Evolutionary conservation across 2,113 vertebrate genomes (phyloP).

Genomic region (Vidua macroura): DNA sequence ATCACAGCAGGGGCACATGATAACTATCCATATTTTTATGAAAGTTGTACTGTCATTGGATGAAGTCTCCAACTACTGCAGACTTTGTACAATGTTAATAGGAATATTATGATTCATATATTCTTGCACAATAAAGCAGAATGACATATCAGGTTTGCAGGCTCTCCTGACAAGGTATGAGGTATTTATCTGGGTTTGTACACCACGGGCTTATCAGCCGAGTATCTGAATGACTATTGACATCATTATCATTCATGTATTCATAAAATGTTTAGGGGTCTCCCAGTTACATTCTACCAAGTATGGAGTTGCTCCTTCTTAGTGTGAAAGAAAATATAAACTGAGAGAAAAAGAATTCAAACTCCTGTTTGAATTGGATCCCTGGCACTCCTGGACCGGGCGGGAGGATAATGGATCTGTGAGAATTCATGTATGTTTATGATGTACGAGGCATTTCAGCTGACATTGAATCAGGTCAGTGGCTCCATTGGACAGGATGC

Average conservation of each 20-base stretch:
- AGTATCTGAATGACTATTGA: conserved; percentile 56
- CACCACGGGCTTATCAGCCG: conserved; percentile 31
- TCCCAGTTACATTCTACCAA: background rate
- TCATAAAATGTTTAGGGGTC: conserved; percentile 31
- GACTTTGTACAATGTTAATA: conserved; percentile 59
- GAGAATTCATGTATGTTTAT: conserved; percentile 56
- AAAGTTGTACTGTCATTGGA: conserved; percentile 15
- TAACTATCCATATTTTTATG: conserved; percentile 39
- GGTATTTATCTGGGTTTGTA: conserved; percentile 58
- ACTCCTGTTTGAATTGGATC: background rate
- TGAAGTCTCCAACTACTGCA: conserved; percentile 34
- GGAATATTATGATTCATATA: conserved; percentile 65
- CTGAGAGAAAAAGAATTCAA: background rate
- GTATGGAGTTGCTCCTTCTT: background rate
- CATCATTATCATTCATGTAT: conserved; percentile 63
- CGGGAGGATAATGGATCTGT: conserved; percentile 42
- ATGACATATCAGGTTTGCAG: conserved; percentile 66
- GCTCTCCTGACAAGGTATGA: conserved; percentile 58
- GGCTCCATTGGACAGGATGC: conserved; percentile 74
- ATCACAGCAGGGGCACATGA: conserved; percentile 7
- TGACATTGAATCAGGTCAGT: conserved; percentile 80
- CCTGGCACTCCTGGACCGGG: background rate
- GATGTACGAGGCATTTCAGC: conserved; percentile 71
- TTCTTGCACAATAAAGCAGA: conserved; percentile 63
- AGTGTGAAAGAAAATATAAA: background rate